Base-by-base conservation (phyloP, 2,888 invertebrate species). In the Temnothorax ravouxi region DNA sequence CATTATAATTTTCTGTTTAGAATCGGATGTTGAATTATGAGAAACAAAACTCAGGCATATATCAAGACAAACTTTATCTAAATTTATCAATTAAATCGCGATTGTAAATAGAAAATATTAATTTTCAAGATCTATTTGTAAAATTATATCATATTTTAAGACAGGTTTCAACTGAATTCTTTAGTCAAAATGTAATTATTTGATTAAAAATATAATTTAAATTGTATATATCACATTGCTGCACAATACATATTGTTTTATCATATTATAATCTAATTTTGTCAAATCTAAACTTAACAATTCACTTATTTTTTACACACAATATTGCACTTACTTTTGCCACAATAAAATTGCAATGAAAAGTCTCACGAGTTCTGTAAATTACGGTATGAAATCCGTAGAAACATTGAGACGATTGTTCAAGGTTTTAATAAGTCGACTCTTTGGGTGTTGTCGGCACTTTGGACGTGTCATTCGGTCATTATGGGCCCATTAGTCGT, bases 401-500 rank as follows among this genome's bases (percentile, higher is more conserved):
- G 15, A 29, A 44, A 54, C 18, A 64, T 41, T 50, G 62, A n/a
- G 11, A 8, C 9, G 9, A 15, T 25, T 71, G 29, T 41, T 75
- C 59, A 15, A 72, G 21, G 64, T 75, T 85, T 88, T 56, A 29
- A 72, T 54, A 21, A 54, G 74, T 80, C 61, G 62, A 80, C 41
- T 66, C 34, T 80, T 67, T 72, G 72, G 64, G 59, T 84, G 76
- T 84, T 38, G 52, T 81, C 44, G 84, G 74, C 72, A 80, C 47
- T 72, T 50, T 67, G 83, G 66, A 86, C 87, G 72, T 84, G 87
- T 88, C 87, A 74, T 50, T 66, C 82, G 88, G 89, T 92, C 92
- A 92, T 92, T 92, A 92, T 80, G 88, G 84, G 85, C 77, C 91
- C 90, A 92, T 92, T 92, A 92, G 92, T 88, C 88, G 88, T 88